Conservation (phyloP, 2,113 vertebrate genomes). For the Alligator mississippiensis region DNA sequence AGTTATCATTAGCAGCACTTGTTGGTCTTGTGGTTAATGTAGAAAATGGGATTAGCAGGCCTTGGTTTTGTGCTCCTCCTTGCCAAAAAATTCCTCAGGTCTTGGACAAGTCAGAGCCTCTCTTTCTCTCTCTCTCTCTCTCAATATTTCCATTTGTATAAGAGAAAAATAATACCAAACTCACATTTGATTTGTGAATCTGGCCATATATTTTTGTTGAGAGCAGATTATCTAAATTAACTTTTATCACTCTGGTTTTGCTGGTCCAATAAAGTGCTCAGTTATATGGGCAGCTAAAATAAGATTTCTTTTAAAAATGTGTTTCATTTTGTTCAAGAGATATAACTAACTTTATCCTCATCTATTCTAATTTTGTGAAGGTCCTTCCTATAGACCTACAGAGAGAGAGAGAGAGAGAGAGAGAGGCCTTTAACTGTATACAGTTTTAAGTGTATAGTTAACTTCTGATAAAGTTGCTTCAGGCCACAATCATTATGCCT, state of each 20-base stretch:
- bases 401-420: background rate
- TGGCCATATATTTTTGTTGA: background rate
- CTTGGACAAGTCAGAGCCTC: background rate
- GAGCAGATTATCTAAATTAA: background rate
- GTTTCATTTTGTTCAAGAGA: fast-evolving
- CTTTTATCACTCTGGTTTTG: background rate
- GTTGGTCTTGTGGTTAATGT: background rate
- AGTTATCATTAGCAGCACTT: background rate
- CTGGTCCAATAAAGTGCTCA: background rate
- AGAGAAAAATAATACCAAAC: background rate
- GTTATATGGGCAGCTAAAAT: background rate
- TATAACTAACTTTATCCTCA: background rate
- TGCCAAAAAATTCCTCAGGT: background rate
- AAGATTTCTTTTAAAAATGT: background rate
- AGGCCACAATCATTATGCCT: background rate
- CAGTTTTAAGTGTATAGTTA: background rate
- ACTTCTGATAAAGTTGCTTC: background rate
- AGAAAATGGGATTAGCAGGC: background rate
- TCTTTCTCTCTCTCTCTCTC: background rate
- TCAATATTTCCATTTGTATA: background rate
- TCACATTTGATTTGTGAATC: background rate
- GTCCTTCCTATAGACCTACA: background rate
- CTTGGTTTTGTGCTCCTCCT: background rate
- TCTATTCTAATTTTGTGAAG: background rate
- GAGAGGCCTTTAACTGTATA: background rate